These are phyloP conservation scores for Rhagonycha lutea DNA, from an alignment of 2,888 invertebrate species.

Conservation along the genomic window DNA sequence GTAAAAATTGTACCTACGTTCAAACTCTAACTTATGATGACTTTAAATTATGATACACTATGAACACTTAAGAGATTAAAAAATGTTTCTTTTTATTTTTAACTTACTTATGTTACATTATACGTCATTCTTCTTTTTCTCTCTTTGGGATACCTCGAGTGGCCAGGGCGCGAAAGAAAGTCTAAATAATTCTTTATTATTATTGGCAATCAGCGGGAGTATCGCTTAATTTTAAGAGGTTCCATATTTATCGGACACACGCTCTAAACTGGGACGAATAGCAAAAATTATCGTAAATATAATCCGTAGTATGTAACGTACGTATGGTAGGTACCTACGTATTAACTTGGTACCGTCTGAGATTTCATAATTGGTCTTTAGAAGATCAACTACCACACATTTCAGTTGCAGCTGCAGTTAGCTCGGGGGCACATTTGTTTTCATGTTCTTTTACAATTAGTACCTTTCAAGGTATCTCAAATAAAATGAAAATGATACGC, in stretches of 20 bases:
- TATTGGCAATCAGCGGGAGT: neutral
- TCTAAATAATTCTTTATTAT: neutral
- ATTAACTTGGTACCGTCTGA: constrained; percentile 5
- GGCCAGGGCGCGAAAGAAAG: neutral
- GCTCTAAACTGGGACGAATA: neutral
- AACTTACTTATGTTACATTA: neutral
- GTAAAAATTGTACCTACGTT: constrained; percentile 5
- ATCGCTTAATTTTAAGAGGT: neutral
- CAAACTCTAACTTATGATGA: constrained; percentile 1
- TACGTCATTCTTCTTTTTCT: neutral
- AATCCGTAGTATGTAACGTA: neutral
- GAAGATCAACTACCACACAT: constrained; percentile 25
- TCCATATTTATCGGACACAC: neutral
- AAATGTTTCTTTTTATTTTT: neutral
- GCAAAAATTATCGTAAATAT: neutral
- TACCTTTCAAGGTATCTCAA: constrained; percentile 11
- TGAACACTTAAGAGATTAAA: neutral
- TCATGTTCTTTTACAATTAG: constrained; percentile 23
- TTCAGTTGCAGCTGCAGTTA: constrained; percentile 22
- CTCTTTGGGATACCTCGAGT: neutral
- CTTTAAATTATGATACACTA: neutral
- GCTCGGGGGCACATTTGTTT: constrained; percentile 18
- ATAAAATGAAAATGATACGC: neutral
- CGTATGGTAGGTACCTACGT: neutral
- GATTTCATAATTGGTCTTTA: constrained; percentile 21